Evolutionary conservation across 2,888 invertebrate species (phyloP), one percentile per base, ranked within the genome.

Genomic region (Oligia latruncula): DNA sequence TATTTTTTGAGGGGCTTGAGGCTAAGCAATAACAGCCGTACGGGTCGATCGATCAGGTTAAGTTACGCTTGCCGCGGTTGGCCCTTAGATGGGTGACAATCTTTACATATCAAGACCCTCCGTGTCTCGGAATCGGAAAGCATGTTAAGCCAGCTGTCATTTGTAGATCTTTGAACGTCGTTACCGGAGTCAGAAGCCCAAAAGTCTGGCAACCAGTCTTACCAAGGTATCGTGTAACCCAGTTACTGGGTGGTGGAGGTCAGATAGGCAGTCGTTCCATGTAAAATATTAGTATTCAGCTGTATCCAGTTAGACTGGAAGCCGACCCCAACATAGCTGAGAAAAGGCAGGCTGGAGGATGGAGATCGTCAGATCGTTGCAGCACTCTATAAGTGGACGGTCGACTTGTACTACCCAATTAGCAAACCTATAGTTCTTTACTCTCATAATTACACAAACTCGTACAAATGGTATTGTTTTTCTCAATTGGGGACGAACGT

Each of bases 381-480:
- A 46, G 35, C 35, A 9, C 5, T 17, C 46, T 11, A 29, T 17
- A n/a, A 11, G 20, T 20, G 13, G 49, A 0, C 20, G 20, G 49
- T 29, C 49, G 29, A 49, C 6, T 62, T 17, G 11, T 43, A 15
- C 1, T 29, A 71, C 0, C 15, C 55, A 55, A 35, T 71, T 55
- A 55, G 11, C 9, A 55, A 55, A n/a, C 52, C 20, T 52, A 13
- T n/a, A 52, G 52, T 52, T 46, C 43, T 46, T 46, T 40, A 11
- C 20, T 23, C 55, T 20, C 29, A 8, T 65, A 65, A 66, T 77
- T 52, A 55, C n/a, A 13, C 13, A 78, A 83, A 84, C 71, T 75
- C 78, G 11, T 73, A 75, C 35, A 84, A 84, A 78, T 72, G 74
- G 40, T n/a, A 75, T 84, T 84, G 84, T 81, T 81, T 78, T 82